phyloP scores from a whole-genome alignment of 2,113 vertebrate species.

The Saiga tatarica region DNA sequence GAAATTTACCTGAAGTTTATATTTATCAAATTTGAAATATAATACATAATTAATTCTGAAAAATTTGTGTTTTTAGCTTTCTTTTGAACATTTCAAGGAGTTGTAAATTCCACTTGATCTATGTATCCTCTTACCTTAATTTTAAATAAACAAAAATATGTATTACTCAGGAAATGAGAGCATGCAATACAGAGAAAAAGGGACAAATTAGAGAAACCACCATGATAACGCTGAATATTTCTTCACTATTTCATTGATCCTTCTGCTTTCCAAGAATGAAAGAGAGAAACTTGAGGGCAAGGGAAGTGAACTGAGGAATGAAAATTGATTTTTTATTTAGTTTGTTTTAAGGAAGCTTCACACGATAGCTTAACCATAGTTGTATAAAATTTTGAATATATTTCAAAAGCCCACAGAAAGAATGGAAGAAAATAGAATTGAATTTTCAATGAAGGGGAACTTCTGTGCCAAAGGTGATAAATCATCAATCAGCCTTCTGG shows the following conservation, averaged over 20 bases:
- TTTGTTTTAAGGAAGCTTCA: slow-evolving; percentile 12
- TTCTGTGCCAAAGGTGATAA: background rate
- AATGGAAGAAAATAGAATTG: background rate
- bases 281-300: background rate
- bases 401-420: background rate
- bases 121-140: background rate
- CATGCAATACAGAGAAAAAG: background rate
- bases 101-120: background rate
- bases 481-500: background rate
- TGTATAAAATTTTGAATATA: slow-evolving; percentile 2
- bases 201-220: background rate
- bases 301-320: background rate
- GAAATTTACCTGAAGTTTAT: background rate
- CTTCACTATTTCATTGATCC: background rate
- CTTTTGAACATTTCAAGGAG: background rate
- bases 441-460: background rate
- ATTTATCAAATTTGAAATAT: background rate
- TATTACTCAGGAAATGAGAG: background rate
- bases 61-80: background rate
- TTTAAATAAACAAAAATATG: background rate
- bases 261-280: background rate
- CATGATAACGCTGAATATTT: background rate
- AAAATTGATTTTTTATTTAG: background rate
- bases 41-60: background rate
- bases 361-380: background rate